Conservation (phyloP, 2,113 vertebrate genomes). For the Erinaceus europaeus region DNA sequence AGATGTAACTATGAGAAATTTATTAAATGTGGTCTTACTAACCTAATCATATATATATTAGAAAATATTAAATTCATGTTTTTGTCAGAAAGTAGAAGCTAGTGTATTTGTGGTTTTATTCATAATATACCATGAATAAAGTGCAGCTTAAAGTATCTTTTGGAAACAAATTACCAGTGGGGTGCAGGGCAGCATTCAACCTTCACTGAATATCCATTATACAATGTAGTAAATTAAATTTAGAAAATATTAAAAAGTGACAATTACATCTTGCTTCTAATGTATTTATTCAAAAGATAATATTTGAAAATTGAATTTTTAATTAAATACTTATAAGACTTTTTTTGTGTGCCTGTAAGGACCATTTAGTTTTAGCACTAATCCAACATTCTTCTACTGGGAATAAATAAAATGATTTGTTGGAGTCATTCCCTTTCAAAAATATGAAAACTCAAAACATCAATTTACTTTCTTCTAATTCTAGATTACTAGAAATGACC, state of each 20-base stretch:
- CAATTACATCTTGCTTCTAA: constrained; percentile 11
- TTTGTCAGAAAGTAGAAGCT: not conserved
- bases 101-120: not conserved
- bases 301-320: constrained; percentile 3
- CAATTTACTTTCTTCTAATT: constrained; percentile 57
- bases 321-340: not conserved
- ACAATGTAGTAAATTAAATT: not conserved
- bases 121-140: not conserved
- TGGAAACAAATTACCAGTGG: constrained; percentile 13
- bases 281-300: constrained; percentile 10
- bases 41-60: not conserved
- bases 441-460: constrained; percentile 61
- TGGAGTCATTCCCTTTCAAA: constrained; percentile 56
- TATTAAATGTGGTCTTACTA: not conserved
- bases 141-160: not conserved
- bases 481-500: constrained; percentile 70
- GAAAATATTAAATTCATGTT: not conserved
- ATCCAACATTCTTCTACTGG: not conserved
- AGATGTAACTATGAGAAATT: not conserved
- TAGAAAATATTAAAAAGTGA: not conserved
- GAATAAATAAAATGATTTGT: constrained; percentile 32
- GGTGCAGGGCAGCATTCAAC: not conserved
- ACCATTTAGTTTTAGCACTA: not conserved
- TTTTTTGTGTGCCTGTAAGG: not conserved
- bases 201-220: not conserved